A percentile compares a stretch with the other conserved stretches of the same genome.
These are phyloP conservation scores for Poeciliopsis retropinna DNA, from an alignment of 2,113 vertebrate species.

Conservation along the genomic window DNA sequence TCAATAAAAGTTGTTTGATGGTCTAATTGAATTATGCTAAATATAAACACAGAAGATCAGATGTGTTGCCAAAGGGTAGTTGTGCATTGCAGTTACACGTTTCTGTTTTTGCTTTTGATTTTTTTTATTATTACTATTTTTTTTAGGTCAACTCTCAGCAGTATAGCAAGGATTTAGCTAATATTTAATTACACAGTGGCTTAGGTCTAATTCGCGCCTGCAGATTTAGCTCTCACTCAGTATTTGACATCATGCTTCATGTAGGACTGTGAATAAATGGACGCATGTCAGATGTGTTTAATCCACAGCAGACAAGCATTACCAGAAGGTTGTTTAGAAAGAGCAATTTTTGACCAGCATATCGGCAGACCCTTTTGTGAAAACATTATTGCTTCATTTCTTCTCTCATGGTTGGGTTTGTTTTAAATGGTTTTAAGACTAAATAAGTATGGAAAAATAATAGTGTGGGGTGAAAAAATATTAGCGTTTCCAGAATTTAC, in stretches of 20 bases:
- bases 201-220: constrained; percentile 63
- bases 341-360: too few species aligned
- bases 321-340: too few species aligned
- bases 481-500: too few species aligned
- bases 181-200: constrained; percentile 75
- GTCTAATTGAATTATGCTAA: constrained; percentile 34
- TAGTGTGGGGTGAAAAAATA: too few species aligned
- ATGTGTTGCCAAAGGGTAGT: constrained; percentile 34
- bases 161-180: constrained; percentile 61
- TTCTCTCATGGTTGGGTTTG: too few species aligned
- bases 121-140: not conserved
- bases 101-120: not conserved
- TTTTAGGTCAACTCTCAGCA: constrained; percentile 67
- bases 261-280: constrained; percentile 55
- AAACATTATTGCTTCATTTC: too few species aligned
- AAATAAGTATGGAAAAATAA: too few species aligned
- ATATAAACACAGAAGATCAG: constrained; percentile 26
- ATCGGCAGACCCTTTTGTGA: too few species aligned
- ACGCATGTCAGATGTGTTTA: constrained; percentile 55
- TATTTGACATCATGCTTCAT: constrained; percentile 38
- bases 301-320: constrained; percentile 46
- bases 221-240: constrained; percentile 66
- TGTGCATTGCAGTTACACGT: constrained; percentile 53
- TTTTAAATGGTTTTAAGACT: too few species aligned
- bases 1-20: not conserved